Percentiles rank a stretch among this genome's conserved stretches.
These are phyloP conservation scores for Enoplosus armatus DNA, from an alignment of 2,797 vertebrate species.

Conservation along the genomic window DNA sequence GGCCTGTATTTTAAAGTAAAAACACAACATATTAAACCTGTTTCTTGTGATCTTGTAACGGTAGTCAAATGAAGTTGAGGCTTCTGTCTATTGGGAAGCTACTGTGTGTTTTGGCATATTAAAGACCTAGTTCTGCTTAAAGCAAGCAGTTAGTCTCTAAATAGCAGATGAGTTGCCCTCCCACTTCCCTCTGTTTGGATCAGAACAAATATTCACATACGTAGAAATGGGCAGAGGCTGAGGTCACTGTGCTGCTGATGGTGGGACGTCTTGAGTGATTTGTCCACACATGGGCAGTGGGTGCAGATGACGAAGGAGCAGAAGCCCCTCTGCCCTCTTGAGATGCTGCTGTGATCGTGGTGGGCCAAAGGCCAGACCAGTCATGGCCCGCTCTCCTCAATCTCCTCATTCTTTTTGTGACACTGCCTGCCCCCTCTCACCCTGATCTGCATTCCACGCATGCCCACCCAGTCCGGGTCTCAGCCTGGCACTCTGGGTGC, in stretches of 20 bases:
- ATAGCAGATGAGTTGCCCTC: not conserved
- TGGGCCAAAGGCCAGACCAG: conserved; percentile 62
- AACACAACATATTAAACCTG: not conserved
- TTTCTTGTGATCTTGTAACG: conserved; percentile 6
- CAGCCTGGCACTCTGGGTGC: conserved; percentile 77
- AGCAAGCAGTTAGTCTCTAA: not conserved
- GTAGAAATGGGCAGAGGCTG: conserved; percentile 15
- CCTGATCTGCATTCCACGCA: conserved; percentile 78
- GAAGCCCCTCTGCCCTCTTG: conserved; percentile 30
- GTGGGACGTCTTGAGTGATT: conserved; percentile 10
- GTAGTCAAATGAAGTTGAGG: not conserved
- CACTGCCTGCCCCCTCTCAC: conserved; percentile 12
- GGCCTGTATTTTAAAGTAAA: conserved; percentile 62
- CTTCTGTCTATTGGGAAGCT: conserved; percentile 8
- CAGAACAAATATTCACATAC: not conserved
- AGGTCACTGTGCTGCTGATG: conserved; percentile 13
- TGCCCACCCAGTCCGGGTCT: conserved; percentile 73
- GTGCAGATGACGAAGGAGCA: conserved; percentile 54
- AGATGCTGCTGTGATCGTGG: conserved; percentile 38
- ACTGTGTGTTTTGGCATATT: conserved; percentile 27
- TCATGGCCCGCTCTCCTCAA: conserved; percentile 52
- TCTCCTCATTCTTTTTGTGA: conserved; percentile 55
- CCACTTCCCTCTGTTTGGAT: not conserved
- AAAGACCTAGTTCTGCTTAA: conserved; percentile 32
- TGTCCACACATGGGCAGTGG: conserved; percentile 39